phyloP scores from a whole-genome alignment of 2,797 vertebrate species.

The Cuniculus paca region DNA sequence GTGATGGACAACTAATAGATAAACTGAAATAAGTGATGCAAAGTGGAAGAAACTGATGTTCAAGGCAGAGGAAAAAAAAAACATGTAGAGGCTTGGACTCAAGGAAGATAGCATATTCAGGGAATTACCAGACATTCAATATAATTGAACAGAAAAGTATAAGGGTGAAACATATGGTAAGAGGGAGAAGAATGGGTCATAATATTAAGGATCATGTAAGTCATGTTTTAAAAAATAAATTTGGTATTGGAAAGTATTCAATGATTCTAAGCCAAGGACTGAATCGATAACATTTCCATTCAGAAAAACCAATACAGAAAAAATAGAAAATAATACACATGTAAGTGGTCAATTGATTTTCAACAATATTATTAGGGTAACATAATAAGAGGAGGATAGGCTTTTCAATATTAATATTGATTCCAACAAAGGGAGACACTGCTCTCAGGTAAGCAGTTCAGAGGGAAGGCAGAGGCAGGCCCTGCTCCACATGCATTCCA shows the following conservation, averaged over 20 bases:
- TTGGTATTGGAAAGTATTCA: not conserved
- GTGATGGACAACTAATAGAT: not conserved
- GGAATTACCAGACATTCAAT: not conserved
- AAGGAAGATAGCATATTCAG: not conserved
- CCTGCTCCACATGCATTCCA: no score
- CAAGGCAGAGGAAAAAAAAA: not conserved
- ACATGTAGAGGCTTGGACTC: not conserved
- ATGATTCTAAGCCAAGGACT: not conserved
- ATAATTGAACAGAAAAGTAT: not conserved
- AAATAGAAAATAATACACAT: not conserved
- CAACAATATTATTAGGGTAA: not conserved
- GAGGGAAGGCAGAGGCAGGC: no score
- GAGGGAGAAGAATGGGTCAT: not conserved
- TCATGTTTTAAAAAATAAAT: not conserved
- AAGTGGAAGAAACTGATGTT: not conserved
- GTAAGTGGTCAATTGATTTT: not conserved
- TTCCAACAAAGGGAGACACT: no score
- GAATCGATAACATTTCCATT: not conserved
- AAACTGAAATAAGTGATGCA: not conserved
- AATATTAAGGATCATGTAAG: not conserved
- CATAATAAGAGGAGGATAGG: not conserved
- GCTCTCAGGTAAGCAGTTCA: no score
- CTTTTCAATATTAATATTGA: no score
- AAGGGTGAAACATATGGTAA: not conserved
- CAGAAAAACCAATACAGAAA: not conserved